Evolutionary conservation across 2,113 vertebrate species (phyloP), one percentile per base, ranked within the genome.

Genomic region (Esox niger): DNA sequence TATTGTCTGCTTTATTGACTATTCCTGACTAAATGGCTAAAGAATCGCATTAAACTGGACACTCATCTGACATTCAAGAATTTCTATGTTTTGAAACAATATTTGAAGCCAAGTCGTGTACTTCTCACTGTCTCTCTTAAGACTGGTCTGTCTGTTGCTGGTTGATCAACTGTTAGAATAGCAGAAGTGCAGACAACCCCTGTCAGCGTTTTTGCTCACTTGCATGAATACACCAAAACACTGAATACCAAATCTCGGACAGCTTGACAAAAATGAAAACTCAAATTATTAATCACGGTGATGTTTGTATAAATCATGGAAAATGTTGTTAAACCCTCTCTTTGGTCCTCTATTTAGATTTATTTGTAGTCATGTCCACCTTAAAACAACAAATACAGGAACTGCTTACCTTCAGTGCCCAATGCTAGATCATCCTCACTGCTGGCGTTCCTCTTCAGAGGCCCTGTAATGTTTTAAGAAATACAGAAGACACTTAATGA

Each of bases 341-440:
- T 68, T 25, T 25, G 0, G 13, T 20, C 29, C 29, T 30, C 6
- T 8, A 4, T 33, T 47, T 27, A 58, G 73, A 27, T 47, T 8
- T 58, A 55, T 33, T 23, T 38, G 52, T 55, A 31, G 13, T 13
- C 13, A 64, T n/a, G 57, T 15, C 21, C 63, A 66, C 38, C 60
- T 25, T 23, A 76, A 69, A 59, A 59, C 69, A 64, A 62, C 33
- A 74, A 68, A 67, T 69, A 62, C 43, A 76, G 65, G 66, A 73
- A 6, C 30, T 77, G 43, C 79, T 88, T 85, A 88, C 87, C 85
- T 86, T 88, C 79, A 6, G 73, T 70, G 27, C 82, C 75, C 6
- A 86, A 46, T 21, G 57, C 78, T 72, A 87, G 56, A 68, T 87
- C 83, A 81, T 88, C 84, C 20, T 88, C 82, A 32, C 30, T 23